Conservation (phyloP, 1,140 invertebrate genomes). For the Lordiphosa mommai region DNA sequence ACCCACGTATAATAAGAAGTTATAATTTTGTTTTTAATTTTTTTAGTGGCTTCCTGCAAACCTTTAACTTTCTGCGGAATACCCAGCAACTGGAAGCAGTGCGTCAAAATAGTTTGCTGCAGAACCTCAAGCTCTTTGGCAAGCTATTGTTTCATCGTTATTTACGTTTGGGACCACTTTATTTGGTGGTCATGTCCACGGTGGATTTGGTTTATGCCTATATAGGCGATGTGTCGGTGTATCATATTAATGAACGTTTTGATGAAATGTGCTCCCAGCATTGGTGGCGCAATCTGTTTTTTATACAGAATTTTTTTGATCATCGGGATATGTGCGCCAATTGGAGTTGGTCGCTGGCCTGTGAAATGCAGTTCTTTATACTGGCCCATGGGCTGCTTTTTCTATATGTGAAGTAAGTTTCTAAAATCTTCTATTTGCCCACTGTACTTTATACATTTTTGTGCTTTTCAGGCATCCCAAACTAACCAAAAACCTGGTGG, state of each 20-base stretch:
- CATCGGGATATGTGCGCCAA: constrained; percentile 85
- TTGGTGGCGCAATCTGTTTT: constrained; percentile 85
- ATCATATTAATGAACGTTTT: constrained; percentile 80
- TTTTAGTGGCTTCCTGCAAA: constrained; percentile 71
- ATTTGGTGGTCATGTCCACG: constrained; percentile 81
- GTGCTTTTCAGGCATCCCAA: constrained; percentile 51
- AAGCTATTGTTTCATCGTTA: constrained; percentile 75
- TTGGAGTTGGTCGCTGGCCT: constrained; percentile 91
- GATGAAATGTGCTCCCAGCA: constrained; percentile 81
- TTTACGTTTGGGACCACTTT: constrained; percentile 80
- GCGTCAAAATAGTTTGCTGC: constrained; percentile 42
- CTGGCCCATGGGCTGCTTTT: constrained; percentile 81
- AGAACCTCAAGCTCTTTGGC: constrained; percentile 66
- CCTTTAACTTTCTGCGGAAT: constrained; percentile 73
- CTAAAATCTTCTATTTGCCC: neutral
- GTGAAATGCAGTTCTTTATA: constrained; percentile 90
- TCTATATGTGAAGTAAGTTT: constrained; percentile 81
- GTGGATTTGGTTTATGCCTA: constrained; percentile 81
- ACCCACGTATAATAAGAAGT: too few species aligned
- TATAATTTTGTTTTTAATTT: neutral
- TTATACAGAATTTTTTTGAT: constrained; percentile 83
- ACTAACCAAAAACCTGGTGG: constrained; percentile 44
- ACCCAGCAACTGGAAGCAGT: constrained; percentile 54
- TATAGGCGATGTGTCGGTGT: constrained; percentile 80
- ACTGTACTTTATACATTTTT: too few species aligned